Conservation (phyloP, 2,797 vertebrate species). For the Delichon dasypus region DNA sequence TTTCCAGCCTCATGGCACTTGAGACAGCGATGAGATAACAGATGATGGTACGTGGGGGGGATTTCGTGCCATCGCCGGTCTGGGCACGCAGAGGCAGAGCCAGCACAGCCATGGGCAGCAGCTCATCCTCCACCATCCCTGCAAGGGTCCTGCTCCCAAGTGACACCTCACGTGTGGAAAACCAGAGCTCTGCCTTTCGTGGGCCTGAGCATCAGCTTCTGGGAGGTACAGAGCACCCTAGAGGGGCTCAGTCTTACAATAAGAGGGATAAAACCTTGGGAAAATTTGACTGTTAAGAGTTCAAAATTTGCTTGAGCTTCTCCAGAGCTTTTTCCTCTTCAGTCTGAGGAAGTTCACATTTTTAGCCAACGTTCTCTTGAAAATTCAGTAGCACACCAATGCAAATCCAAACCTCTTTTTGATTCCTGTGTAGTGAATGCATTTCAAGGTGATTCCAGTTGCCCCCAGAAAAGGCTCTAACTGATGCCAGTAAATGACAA, state of each 20-base stretch:
- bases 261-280: neutral
- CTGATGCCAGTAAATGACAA: neutral
- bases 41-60: rapidly evolving
- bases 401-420: neutral
- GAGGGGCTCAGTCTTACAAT: neutral
- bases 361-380: neutral
- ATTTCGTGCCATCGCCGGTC: neutral
- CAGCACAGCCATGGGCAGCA: neutral
- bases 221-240: neutral
- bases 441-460: neutral
- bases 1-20: neutral
- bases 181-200: neutral
- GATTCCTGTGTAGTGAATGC: neutral
- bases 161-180: rapidly evolving
- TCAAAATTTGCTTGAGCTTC: neutral
- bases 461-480: neutral
- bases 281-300: neutral
- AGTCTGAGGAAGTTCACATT: neutral
- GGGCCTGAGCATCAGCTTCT: neutral
- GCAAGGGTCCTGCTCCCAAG: neutral
- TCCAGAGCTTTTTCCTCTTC: neutral
- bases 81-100: rapidly evolving
- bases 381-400: neutral
- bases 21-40: neutral
- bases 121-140: rapidly evolving